phyloP scores from a whole-genome alignment of 2,888 invertebrate genomes.

The Callyntrura sp. region DNA sequence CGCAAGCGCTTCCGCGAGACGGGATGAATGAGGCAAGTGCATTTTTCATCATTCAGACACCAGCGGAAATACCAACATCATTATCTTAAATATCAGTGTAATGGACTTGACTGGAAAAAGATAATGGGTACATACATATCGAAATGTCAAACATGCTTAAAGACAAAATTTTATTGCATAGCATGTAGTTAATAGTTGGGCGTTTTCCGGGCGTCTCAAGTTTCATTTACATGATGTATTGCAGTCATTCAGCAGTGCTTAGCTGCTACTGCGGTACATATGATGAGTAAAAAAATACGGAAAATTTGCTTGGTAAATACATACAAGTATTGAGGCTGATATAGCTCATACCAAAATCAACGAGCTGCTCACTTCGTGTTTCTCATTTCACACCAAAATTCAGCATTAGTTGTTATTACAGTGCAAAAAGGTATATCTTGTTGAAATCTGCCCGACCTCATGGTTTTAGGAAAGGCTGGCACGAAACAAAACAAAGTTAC shows the following conservation, averaged over 20 bases:
- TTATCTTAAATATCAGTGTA: background rate
- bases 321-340: background rate
- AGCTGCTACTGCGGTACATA: background rate
- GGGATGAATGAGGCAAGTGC: too few relatives aligned
- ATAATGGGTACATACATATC: background rate
- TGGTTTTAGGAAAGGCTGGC: too few relatives aligned
- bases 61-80: background rate
- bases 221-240: slow-evolving; percentile 24
- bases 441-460: too few relatives aligned
- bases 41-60: background rate
- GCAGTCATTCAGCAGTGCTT: background rate
- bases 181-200: slow-evolving; percentile 38
- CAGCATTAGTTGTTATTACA: too few relatives aligned
- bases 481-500: background rate
- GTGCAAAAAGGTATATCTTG: too few relatives aligned
- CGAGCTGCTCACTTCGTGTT: too few relatives aligned
- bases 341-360: too few relatives aligned
- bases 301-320: background rate
- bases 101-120: background rate
- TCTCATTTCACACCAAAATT: too few relatives aligned
- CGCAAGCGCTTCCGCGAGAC: too few relatives aligned
- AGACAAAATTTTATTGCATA: slow-evolving; percentile 14
- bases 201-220: slow-evolving; percentile 63
- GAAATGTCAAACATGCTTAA: slow-evolving; percentile 7
- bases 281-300: background rate